Conservation (phyloP, 2,888 invertebrate species). For the Tipula confusa region DNA sequence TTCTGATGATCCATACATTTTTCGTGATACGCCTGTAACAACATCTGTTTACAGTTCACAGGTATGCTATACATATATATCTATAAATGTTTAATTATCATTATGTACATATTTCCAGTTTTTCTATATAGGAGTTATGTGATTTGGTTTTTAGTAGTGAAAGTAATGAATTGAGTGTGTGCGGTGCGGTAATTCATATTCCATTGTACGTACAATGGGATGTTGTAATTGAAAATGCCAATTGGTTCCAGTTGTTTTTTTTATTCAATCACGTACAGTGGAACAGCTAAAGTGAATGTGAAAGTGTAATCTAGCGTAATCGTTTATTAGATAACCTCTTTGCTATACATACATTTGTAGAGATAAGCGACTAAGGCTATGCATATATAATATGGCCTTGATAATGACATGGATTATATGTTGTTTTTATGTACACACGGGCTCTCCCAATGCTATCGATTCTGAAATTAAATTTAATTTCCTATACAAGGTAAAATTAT, state of each 20-base stretch:
- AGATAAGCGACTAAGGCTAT: background rate
- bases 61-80: slow-evolving; percentile 38
- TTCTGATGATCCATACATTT: slow-evolving; percentile 50
- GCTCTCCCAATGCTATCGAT: background rate
- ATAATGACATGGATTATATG: background rate
- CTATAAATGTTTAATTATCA: background rate
- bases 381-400: no score
- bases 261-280: background rate
- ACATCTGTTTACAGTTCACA: slow-evolving; percentile 49
- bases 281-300: background rate
- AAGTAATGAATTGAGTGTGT: background rate
- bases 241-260: background rate
- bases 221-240: background rate
- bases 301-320: background rate
- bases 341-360: background rate
- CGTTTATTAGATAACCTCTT: background rate
- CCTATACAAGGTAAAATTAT: background rate
- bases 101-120: background rate
- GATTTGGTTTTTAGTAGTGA: background rate
- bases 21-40: slow-evolving; percentile 48
- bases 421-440: background rate
- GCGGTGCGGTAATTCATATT: background rate
- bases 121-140: background rate
- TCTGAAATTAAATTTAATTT: background rate
- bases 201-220: background rate